Evolutionary conservation across 2,113 vertebrate genomes (phyloP).

Genomic region (Anhinga anhinga): DNA sequence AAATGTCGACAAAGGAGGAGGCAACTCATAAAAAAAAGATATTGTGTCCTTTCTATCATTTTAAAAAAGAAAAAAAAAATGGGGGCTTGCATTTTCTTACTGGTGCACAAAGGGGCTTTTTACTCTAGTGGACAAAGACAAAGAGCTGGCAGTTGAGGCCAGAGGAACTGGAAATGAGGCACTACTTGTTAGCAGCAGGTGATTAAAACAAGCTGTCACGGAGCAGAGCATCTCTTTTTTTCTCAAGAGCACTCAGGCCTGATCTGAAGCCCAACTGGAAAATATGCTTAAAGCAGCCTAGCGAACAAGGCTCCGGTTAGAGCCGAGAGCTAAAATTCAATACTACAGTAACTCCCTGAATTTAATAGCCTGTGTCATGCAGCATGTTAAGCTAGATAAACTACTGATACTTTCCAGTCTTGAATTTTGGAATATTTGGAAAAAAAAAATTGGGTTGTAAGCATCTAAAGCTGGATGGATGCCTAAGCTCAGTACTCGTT

Average conservation of each 20-base stretch:
- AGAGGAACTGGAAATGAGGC: background rate
- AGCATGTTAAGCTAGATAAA: background rate
- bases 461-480: background rate
- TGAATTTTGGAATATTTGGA: background rate
- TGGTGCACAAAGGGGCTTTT: background rate
- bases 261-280: background rate
- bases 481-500: fast-evolving
- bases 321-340: background rate
- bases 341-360: background rate
- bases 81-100: background rate
- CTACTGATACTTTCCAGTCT: background rate
- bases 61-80: background rate
- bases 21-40: background rate
- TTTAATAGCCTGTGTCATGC: background rate
- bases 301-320: background rate
- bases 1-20: background rate
- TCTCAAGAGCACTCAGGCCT: background rate
- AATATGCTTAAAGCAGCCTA: background rate
- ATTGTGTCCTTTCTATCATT: background rate
- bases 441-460: background rate
- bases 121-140: background rate
- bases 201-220: background rate
- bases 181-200: background rate
- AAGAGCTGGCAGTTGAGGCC: background rate
- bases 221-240: background rate